These are phyloP conservation scores for Apotomis turbidana DNA, from an alignment of 2,888 invertebrate genomes.

Conservation along the genomic window DNA sequence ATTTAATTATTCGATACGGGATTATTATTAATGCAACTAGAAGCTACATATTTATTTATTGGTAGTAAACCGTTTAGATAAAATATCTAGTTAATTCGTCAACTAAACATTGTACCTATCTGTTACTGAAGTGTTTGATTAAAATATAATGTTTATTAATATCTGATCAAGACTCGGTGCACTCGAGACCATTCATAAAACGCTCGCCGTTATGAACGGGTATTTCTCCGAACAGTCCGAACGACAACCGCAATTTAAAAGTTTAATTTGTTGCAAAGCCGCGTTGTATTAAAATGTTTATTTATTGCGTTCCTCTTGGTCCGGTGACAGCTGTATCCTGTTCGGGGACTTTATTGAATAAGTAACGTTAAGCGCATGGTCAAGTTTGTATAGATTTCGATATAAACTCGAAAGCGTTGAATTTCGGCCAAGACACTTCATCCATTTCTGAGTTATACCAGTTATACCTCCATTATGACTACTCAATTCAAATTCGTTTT, in stretches of 20 bases:
- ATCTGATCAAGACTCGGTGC: slow-evolving; percentile 10
- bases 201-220: slow-evolving; percentile 48
- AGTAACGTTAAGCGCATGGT: slow-evolving; percentile 18
- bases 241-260: slow-evolving; percentile 57
- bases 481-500: too few species aligned
- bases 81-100: too few species aligned
- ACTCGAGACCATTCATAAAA: slow-evolving; percentile 56
- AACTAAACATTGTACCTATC: neutral
- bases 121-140: neutral
- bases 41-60: too few species aligned
- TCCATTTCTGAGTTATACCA: too few species aligned
- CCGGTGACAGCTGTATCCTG: slow-evolving; percentile 64
- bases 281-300: slow-evolving; percentile 64
- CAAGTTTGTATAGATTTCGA: slow-evolving; percentile 15
- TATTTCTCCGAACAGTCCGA: slow-evolving; percentile 53
- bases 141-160: slow-evolving; percentile 25
- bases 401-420: neutral
- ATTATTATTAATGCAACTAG: too few species aligned
- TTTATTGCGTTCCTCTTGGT: slow-evolving; percentile 57
- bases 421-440: too few species aligned
- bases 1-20: too few species aligned
- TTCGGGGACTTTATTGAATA: slow-evolving; percentile 48
- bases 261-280: slow-evolving; percentile 46
- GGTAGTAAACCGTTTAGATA: too few species aligned
- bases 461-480: too few species aligned